A percentile compares a stretch with the other conserved stretches of the same genome.
These are phyloP conservation scores for Liasis olivaceus DNA, from an alignment of 2,797 vertebrate genomes.

Conservation along the genomic window DNA sequence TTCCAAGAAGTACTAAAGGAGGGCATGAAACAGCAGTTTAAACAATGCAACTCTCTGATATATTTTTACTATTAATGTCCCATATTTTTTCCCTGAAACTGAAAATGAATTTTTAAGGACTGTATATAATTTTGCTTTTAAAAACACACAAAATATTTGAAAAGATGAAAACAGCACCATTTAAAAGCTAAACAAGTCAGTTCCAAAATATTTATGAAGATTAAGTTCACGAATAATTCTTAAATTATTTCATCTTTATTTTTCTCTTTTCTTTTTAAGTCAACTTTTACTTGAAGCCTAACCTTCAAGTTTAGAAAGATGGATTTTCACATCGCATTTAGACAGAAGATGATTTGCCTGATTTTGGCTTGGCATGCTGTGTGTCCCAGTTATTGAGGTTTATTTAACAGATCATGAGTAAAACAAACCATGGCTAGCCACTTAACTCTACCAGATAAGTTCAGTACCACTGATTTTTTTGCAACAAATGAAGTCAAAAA, in stretches of 20 bases:
- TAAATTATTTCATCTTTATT: neutral
- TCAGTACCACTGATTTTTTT: no score
- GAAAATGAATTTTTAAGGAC: neutral
- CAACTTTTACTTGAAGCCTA: no score
- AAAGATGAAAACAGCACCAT: neutral
- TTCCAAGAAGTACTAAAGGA: neutral
- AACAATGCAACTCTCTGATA: neutral
- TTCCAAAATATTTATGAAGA: neutral
- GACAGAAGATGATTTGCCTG: no score
- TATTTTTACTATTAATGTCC: neutral
- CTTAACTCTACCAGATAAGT: no score
- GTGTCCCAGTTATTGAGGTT: no score
- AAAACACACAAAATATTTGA: neutral
- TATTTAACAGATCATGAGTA: no score
- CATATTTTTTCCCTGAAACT: neutral
- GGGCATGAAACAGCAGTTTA: neutral
- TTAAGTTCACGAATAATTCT: neutral
- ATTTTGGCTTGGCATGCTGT: no score
- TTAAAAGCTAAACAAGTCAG: neutral
- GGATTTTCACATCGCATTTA: no score
- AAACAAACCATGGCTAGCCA: no score
- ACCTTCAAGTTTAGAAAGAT: no score
- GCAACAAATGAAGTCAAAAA: no score
- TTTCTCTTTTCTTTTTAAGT: no score
- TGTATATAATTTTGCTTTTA: neutral